Evolutionary conservation across 1,140 invertebrate genomes (phyloP).

Genomic region (Plodia interpunctella): DNA sequence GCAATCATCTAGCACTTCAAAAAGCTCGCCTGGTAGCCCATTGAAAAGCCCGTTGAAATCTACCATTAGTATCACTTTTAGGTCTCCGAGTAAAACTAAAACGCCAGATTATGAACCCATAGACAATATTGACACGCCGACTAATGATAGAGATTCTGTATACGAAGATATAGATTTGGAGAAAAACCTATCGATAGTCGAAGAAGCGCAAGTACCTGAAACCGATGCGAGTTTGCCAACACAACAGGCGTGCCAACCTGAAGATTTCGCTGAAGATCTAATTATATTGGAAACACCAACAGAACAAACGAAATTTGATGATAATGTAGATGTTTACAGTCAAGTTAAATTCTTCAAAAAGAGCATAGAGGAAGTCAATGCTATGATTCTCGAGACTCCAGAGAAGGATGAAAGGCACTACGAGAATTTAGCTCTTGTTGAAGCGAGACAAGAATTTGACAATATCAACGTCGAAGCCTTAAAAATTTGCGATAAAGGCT

Average conservation of each 20-base stretch:
- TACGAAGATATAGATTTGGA: constrained; percentile 77
- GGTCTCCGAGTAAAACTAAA: constrained; percentile 75
- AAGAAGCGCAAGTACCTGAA: constrained; percentile 71
- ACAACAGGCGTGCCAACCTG: constrained; percentile 76
- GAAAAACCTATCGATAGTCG: constrained; percentile 69
- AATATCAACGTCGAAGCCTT: constrained; percentile 71
- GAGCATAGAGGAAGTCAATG: constrained; percentile 86
- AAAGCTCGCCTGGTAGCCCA: constrained; percentile 63
- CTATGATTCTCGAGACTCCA: constrained; percentile 76
- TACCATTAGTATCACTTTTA: constrained; percentile 83
- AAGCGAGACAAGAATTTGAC: constrained; percentile 69
- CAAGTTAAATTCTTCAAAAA: constrained; percentile 85
- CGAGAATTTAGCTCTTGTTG: constrained; percentile 54
- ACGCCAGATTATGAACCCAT: constrained; percentile 48
- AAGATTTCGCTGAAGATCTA: constrained; percentile 50
- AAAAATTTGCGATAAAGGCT: constrained; percentile 56
- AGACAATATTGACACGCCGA: constrained; percentile 47
- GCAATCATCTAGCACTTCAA: constrained; percentile 64
- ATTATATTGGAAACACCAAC: constrained; percentile 67
- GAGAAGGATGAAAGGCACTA: constrained; percentile 58
- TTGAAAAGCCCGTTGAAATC: constrained; percentile 79
- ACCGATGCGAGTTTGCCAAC: constrained; percentile 75
- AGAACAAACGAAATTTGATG: constrained; percentile 35
- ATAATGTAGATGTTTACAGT: constrained; percentile 80
- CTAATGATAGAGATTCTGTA: constrained; percentile 65